Evolutionary conservation across 2,113 vertebrate genomes (phyloP).

Genomic region (Meriones unguiculatus): DNA sequence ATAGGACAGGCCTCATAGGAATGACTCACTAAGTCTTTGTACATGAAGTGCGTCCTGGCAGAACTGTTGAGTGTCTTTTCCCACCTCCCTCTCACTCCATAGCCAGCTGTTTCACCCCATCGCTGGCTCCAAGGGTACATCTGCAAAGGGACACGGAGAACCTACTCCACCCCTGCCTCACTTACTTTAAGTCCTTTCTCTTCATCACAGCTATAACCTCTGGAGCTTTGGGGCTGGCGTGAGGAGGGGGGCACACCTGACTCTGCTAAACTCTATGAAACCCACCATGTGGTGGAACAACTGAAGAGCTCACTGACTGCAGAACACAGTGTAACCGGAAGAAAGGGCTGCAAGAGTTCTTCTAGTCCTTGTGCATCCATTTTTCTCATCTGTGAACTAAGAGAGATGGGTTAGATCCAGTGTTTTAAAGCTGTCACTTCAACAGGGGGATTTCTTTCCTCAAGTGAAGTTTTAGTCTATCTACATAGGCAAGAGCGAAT

Average conservation of each 20-base stretch:
- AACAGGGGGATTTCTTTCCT: not conserved
- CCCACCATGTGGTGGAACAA: not conserved
- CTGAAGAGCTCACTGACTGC: not conserved
- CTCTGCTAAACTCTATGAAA: not conserved
- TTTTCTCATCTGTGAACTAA: constrained; percentile 13
- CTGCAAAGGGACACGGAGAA: not conserved
- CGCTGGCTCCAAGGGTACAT: not conserved
- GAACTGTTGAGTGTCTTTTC: not conserved
- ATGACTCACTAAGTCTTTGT: not conserved
- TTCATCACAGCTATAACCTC: not conserved
- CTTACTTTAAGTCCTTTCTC: not conserved
- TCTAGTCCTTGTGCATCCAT: not conserved
- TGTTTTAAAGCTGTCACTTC: not conserved
- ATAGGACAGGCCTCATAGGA: not conserved
- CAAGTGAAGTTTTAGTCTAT: constrained; percentile 12
- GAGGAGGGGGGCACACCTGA: not conserved
- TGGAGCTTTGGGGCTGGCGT: not conserved
- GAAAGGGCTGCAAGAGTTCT: not conserved
- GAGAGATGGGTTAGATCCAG: not conserved
- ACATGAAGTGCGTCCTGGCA: not conserved
- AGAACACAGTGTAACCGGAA: not conserved
- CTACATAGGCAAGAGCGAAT: constrained; percentile 9
- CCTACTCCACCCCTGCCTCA: not conserved
- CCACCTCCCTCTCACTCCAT: not conserved
- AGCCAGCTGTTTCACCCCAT: not conserved